Conservation (phyloP, 2,113 vertebrate genomes). For the Archocentrus centrarchus region DNA sequence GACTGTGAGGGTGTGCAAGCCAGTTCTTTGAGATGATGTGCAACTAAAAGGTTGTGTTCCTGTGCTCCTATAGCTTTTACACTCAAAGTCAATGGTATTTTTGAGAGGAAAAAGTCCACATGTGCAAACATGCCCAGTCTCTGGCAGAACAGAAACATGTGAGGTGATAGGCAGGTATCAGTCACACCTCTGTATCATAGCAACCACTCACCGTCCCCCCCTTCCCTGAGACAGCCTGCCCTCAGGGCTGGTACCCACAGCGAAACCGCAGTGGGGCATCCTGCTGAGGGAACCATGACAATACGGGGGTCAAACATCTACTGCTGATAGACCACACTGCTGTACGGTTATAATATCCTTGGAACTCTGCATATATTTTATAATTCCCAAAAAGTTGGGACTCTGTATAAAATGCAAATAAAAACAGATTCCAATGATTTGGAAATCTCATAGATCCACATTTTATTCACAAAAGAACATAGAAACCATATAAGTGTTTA, state of each 20-base stretch:
- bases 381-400: not conserved
- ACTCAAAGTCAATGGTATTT: not conserved
- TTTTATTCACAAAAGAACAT: not conserved
- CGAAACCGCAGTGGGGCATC: slow-evolving; percentile 80
- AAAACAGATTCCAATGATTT: not conserved
- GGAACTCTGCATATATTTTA: not conserved
- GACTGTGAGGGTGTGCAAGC: slow-evolving; percentile 41
- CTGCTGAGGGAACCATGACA: slow-evolving; percentile 81
- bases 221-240: slow-evolving; percentile 62
- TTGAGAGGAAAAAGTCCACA: slow-evolving; percentile 38
- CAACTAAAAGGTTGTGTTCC: not conserved
- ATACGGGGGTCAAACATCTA: slow-evolving; percentile 66
- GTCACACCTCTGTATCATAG: slow-evolving; percentile 47
- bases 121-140: slow-evolving; percentile 71
- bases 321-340: slow-evolving; percentile 2
- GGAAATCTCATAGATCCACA: not conserved
- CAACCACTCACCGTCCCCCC: slow-evolving; percentile 77
- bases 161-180: slow-evolving; percentile 71
- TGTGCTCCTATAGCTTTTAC: not conserved
- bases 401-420: not conserved
- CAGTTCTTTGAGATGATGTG: slow-evolving; percentile 6
- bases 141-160: slow-evolving; percentile 43
- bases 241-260: slow-evolving; percentile 84
- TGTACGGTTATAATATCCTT: not conserved
- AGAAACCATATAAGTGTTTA: not conserved